Conservation (phyloP, 2,888 invertebrate genomes). For the Ophioninae sp. region DNA sequence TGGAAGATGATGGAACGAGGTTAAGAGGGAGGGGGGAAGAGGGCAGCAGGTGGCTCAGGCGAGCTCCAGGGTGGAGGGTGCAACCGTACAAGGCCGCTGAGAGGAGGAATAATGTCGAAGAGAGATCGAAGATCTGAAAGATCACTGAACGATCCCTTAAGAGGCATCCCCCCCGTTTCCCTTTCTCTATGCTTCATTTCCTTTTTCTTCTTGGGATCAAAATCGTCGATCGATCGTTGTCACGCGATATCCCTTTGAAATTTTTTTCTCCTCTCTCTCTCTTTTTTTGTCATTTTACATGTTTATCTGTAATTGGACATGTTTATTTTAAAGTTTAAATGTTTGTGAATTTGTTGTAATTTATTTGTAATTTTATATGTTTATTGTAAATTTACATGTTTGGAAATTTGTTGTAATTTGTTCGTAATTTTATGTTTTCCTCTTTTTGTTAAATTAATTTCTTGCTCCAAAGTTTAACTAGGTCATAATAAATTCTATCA, state of each 20-base stretch:
- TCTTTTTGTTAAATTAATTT: too few relatives aligned
- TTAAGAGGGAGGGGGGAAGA: slow-evolving; percentile 57
- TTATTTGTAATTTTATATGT: too few relatives aligned
- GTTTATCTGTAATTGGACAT: background rate
- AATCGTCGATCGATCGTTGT: slow-evolving; percentile 65
- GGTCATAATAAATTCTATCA: too few relatives aligned
- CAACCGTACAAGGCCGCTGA: slow-evolving; percentile 77
- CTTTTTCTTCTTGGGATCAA: slow-evolving; percentile 44
- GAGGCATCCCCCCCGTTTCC: slow-evolving; percentile 33
- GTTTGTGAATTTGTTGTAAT: too few relatives aligned
- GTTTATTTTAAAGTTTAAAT: too few relatives aligned
- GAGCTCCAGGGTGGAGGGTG: slow-evolving; percentile 72
- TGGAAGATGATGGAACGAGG: slow-evolving; percentile 21
- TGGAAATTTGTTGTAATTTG: too few relatives aligned
- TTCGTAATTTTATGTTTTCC: too few relatives aligned
- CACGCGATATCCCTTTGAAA: slow-evolving; percentile 67
- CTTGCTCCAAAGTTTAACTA: too few relatives aligned
- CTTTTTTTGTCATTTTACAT: slow-evolving; percentile 37
- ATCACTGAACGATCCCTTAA: slow-evolving; percentile 57
- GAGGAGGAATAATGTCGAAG: slow-evolving; percentile 32
- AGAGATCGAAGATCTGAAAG: slow-evolving; percentile 59
- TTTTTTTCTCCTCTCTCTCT: slow-evolving; percentile 21
- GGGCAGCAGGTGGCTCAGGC: slow-evolving; percentile 68
- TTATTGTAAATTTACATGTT: too few relatives aligned
- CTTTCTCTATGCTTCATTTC: slow-evolving; percentile 17